Evolutionary conservation across 92 coral and sea anemone species (phyloP).

Genomic region (Epizoanthus stellaris): DNA sequence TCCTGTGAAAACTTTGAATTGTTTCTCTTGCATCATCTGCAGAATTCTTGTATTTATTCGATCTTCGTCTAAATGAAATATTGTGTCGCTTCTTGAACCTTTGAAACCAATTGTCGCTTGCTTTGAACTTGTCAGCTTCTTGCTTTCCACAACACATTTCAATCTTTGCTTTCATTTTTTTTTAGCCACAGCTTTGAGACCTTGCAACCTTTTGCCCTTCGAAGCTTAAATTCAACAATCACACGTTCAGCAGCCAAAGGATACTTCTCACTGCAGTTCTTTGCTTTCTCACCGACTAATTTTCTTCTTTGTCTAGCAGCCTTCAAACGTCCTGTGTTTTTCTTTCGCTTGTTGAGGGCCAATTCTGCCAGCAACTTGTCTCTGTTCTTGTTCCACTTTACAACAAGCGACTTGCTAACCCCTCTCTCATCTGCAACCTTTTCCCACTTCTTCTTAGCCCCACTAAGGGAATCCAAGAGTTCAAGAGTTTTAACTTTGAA

Average conservation of each 20-base stretch:
- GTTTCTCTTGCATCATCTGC: too few species aligned
- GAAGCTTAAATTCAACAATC: constrained; percentile 40
- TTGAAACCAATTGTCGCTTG: constrained; percentile 48
- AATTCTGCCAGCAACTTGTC: constrained; percentile 41
- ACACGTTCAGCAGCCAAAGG: constrained; percentile 42
- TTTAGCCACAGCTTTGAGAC: constrained; percentile 51
- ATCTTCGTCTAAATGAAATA: constrained; percentile 14
- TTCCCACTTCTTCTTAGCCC: constrained; percentile 51
- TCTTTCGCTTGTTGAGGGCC: constrained; percentile 58
- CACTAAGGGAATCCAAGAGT: constrained; percentile 56
- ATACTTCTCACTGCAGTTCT: constrained; percentile 23
- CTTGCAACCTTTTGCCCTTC: constrained; percentile 52
- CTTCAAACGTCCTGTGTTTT: constrained; percentile 67
- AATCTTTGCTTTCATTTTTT: constrained; percentile 18
- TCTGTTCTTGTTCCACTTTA: constrained; percentile 73
- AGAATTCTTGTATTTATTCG: not conserved
- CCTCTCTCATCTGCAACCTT: constrained; percentile 68
- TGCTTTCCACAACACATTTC: too few species aligned
- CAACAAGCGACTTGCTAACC: constrained; percentile 64
- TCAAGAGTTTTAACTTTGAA: constrained; percentile 69
- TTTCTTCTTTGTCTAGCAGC: constrained; percentile 8
- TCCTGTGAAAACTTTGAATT: too few species aligned
- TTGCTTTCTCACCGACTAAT: constrained; percentile 53
- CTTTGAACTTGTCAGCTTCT: constrained; percentile 5
- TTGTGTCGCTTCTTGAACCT: constrained; percentile 43